Evolutionary conservation across 2,888 invertebrate genomes (phyloP).

Genomic region (Heliconius aoede): DNA sequence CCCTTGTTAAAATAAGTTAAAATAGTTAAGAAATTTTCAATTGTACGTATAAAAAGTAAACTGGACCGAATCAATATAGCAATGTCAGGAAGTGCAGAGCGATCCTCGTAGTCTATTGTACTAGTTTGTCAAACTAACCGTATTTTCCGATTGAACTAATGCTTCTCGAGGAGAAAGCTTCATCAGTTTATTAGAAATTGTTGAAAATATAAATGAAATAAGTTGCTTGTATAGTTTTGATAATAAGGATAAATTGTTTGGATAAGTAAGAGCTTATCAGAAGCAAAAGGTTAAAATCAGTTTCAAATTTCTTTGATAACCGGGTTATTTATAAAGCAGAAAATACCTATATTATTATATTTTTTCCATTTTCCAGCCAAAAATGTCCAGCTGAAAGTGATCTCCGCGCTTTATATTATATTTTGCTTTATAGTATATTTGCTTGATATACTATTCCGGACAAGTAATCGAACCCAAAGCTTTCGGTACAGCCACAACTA

Average conservation of each 20-base stretch:
- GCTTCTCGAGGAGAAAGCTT: not conserved
- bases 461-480: not conserved
- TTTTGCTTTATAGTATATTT: no score
- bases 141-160: slow-evolving; percentile 6
- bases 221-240: no score
- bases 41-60: not conserved
- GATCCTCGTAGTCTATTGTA: not conserved
- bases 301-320: no score
- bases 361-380: no score
- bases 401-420: no score
- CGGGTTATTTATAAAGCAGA: no score
- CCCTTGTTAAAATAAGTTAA: not conserved
- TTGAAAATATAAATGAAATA: slow-evolving; percentile 2
- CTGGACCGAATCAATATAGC: not conserved
- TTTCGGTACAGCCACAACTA: not conserved
- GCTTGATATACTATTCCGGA: no score
- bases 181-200: not conserved
- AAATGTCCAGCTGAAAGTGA: no score
- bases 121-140: slow-evolving; percentile 6
- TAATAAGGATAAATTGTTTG: no score
- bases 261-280: no score
- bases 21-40: not conserved
- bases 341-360: no score
- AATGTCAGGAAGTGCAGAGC: slow-evolving; percentile 5
- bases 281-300: no score